phyloP scores from a whole-genome alignment of 2,888 invertebrate genomes.

The Augochlorella aurata region DNA sequence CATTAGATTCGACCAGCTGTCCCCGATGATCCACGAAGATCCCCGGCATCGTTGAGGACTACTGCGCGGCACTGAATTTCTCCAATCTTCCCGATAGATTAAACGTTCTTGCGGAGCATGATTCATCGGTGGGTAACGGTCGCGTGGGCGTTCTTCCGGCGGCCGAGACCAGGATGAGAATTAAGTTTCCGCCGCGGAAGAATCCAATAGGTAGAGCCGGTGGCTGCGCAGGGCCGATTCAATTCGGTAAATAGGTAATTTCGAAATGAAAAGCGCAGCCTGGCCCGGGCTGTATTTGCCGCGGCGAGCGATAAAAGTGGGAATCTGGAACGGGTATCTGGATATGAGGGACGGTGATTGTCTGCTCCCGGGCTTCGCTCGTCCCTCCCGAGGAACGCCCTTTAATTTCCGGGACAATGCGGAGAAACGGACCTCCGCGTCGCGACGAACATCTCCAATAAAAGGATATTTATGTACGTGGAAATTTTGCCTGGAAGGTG shows the following conservation, averaged over 20 bases:
- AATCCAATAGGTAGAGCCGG: conserved; percentile 59
- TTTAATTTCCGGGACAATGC: conserved; percentile 70
- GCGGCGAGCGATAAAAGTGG: conserved; percentile 52
- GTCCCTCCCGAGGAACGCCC: conserved; percentile 52
- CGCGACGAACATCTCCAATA: conserved; percentile 61
- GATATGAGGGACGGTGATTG: conserved; percentile 62
- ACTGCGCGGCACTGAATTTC: too few relatives aligned
- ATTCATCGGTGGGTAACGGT: too few relatives aligned
- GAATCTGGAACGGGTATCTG: conserved; percentile 57
- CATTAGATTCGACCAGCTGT: too few relatives aligned
- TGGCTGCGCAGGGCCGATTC: conserved; percentile 37
- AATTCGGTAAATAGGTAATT: conserved; percentile 69
- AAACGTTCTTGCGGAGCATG: conserved; percentile 55
- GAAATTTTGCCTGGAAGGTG: conserved; percentile 45
- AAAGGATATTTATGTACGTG: conserved; percentile 62
- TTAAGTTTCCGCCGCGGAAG: conserved; percentile 52
- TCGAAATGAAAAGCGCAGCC: conserved; percentile 46
- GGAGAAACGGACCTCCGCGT: conserved; percentile 44
- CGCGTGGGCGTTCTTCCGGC: too few relatives aligned
- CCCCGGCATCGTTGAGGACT: too few relatives aligned
- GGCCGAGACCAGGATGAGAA: conserved; percentile 17
- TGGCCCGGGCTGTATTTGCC: not conserved
- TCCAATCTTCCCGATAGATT: conserved; percentile 46
- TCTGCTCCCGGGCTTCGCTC: conserved; percentile 38
- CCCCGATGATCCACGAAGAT: too few relatives aligned